phyloP scores from a whole-genome alignment of 2,888 invertebrate species.

The Seira ritae region DNA sequence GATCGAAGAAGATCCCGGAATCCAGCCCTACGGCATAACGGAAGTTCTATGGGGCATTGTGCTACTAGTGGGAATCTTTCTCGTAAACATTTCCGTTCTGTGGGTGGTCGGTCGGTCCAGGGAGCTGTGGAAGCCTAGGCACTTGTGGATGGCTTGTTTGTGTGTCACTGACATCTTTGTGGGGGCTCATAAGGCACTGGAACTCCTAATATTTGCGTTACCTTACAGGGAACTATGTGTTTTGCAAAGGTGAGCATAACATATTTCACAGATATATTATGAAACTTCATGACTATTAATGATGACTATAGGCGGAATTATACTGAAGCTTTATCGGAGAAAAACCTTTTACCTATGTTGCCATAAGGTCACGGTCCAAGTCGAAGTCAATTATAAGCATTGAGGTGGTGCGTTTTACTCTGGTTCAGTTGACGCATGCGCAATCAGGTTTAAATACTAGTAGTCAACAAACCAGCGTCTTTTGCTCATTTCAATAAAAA shows the following conservation, averaged over 20 bases:
- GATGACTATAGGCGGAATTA: no score
- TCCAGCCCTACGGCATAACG: slow-evolving; percentile 39
- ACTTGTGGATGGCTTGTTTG: slow-evolving; percentile 73
- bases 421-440: no score
- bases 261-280: no score
- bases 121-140: slow-evolving; percentile 73
- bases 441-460: no score
- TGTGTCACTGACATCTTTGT: slow-evolving; percentile 73
- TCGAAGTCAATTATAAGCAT: no score
- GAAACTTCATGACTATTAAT: no score
- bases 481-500: no score
- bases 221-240: slow-evolving; percentile 66
- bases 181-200: slow-evolving; percentile 71
- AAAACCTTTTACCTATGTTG: no score
- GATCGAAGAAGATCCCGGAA: slow-evolving; percentile 25
- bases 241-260: slow-evolving; percentile 53
- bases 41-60: slow-evolving; percentile 72
- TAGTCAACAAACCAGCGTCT: no score
- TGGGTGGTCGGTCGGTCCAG: slow-evolving; percentile 71
- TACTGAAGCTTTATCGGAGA: no score
- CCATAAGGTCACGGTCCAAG: no score
- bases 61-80: slow-evolving; percentile 68
- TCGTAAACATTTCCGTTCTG: slow-evolving; percentile 69
- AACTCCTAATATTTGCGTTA: slow-evolving; percentile 65
- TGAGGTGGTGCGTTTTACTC: no score